Base-by-base conservation (phyloP, 1,140 invertebrate species). In the Ylistrum balloti region DNA sequence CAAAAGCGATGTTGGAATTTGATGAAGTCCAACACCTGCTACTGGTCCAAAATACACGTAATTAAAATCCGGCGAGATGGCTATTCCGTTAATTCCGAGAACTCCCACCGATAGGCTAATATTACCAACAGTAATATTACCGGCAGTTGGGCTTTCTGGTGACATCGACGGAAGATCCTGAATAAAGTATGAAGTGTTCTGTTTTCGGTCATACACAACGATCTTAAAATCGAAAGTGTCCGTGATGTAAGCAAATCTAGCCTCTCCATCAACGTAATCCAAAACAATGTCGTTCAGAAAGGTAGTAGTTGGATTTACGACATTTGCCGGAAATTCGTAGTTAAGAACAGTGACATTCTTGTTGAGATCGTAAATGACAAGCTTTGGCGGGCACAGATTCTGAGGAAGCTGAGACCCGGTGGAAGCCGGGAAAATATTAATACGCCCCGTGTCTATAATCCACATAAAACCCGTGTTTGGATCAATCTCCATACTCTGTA, bases 401-500 rank as follows among this genome's bases (percentile, higher is more conserved):
- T 13, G 41, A 10, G 86, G 9, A 11, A 28, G 13, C 20, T 41
- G 48, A 0, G 56, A 41, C 9, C n/a, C 87, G 0, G 35, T 33
- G 15, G 33, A 11, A 9, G 56, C 56, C 1, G 56, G 28, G 28
- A 48, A 85, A 17, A 86, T 48, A 35, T 89, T 88, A 0, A 92
- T 33, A 22, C 92, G 88, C 32, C 92, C 92, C 0, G 87, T 89
- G 48, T 93, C 92, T 28, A 93, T 88, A 33, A 91, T 91, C 33
- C 88, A 93, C 92, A 93, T 93, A 32, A 34, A 85, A 0, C 92
- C 92, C 0, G 90, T 91, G 86, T 91, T 92, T 11, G 92, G 91
- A 45, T 93, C 92, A 20, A 93, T 88, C 87, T 93, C 92, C 92
- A 93, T 91, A 35, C 91, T 90, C 87, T 91, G 91, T 3, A 91